Evolutionary conservation across 2,888 invertebrate genomes (phyloP).

Genomic region (Druceiella hillmani): DNA sequence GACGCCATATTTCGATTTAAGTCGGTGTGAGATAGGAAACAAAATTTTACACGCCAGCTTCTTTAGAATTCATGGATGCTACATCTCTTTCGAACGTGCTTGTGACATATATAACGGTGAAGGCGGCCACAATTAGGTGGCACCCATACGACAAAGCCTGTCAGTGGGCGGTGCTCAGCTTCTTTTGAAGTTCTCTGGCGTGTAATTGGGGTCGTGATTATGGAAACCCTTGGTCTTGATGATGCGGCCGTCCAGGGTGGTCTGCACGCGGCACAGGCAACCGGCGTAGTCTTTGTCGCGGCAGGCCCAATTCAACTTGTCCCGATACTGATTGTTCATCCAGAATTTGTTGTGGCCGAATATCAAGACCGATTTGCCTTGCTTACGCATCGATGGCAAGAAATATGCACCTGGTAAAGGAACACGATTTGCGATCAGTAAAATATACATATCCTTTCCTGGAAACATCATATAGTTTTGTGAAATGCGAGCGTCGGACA

Average conservation of each 20-base stretch:
- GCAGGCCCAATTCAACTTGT: conserved; percentile 47
- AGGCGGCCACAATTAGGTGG: too few relatives aligned
- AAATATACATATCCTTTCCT: too few relatives aligned
- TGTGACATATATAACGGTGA: too few relatives aligned
- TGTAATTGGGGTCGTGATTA: conserved; percentile 42
- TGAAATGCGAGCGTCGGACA: background rate
- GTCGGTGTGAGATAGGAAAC: too few relatives aligned
- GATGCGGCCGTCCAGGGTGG: conserved; percentile 43
- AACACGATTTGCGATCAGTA: too few relatives aligned
- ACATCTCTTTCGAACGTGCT: too few relatives aligned
- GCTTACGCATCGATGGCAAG: conserved; percentile 36
- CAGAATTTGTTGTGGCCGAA: conserved; percentile 45
- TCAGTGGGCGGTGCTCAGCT: too few relatives aligned
- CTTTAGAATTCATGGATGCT: too few relatives aligned
- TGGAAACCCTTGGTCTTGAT: conserved; percentile 40
- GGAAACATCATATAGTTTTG: too few relatives aligned
- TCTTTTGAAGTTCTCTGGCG: conserved; percentile 39
- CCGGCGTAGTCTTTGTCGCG: conserved; percentile 42
- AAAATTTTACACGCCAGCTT: too few relatives aligned
- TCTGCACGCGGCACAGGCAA: conserved; percentile 45
- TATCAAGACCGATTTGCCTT: conserved; percentile 45
- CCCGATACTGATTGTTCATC: conserved; percentile 46
- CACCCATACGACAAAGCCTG: too few relatives aligned
- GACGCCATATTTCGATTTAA: too few relatives aligned
- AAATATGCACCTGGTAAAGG: conserved; percentile 42